Base-by-base conservation (phyloP, 1,140 invertebrate genomes). In the Hyles euphorbiae region DNA sequence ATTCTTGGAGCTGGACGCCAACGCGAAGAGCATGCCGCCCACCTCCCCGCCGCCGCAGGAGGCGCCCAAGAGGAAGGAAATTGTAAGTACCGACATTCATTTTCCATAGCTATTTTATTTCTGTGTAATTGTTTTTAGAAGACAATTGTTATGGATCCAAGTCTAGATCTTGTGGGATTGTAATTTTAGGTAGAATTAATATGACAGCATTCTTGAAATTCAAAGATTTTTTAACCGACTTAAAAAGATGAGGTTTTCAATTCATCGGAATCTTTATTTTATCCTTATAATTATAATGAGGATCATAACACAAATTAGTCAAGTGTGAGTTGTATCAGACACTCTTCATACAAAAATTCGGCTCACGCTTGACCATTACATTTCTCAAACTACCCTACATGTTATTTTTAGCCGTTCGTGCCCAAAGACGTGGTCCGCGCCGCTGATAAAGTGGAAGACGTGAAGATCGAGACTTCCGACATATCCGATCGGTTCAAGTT, bases 401-500 rank as follows among this genome's bases (percentile, higher is more conserved):
- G 46, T 61, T 5, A 6, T 45, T 53, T 43, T 60, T 66, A 90
- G 87, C 77, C 81, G 0, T 89, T 90, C 81, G 87, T 92, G 40
- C 91, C 92, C 43, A 92, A 93, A 57, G 95, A 96, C 73, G 91
- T 96, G 53, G 92, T 96, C 7, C 91, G 93, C 63, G 92, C 93
- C 10, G 93, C 91, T 11, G 93, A 95, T 68, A 90, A 92, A 33
- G 78, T 93, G 40, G 95, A 96, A 63, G 95, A 97, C 70, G 91
- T 96, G 34, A 91, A 91, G 68, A 92, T 96, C 53, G 91, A 95
- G 87, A 96, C 95, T 2, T 93, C 93, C 12, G 95, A 96, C 81
- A 93, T 98, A 63, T 92, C 94, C 40, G 92, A 95, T 75, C 93
- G 95, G 70, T 97, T 97, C 89, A 95, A 96, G 85, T 97, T 97